Conservation (phyloP, 2,113 vertebrate species). For the Corvus hawaiiensis region DNA sequence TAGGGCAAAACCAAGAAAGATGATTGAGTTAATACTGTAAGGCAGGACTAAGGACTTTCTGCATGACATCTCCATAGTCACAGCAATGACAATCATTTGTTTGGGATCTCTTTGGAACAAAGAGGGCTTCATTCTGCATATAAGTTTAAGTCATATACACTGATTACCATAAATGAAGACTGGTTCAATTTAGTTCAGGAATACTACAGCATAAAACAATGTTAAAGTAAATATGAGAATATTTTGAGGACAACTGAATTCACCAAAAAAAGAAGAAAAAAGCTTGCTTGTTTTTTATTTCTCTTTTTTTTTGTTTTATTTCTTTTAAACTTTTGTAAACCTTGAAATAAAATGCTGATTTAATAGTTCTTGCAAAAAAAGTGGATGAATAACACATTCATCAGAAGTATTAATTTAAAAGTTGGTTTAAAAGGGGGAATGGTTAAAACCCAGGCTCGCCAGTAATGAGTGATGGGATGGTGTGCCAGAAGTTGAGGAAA, state of each 20-base stretch:
- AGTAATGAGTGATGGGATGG: neutral
- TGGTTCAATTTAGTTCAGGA: neutral
- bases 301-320: accelerated
- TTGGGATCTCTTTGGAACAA: neutral
- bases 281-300: accelerated
- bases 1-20: neutral
- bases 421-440: neutral
- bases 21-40: neutral
- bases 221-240: neutral
- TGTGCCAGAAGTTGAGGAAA: neutral
- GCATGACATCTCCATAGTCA: neutral
- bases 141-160: neutral
- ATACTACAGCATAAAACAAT: neutral
- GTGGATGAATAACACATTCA: neutral
- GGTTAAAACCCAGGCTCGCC: accelerated
- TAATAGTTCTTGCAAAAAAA: neutral
- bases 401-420: neutral
- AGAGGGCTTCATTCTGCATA: neutral
- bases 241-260: neutral
- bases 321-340: neutral
- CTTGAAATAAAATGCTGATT: neutral
- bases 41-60: neutral
- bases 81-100: neutral
- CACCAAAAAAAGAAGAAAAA: neutral
- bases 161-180: neutral